These are phyloP conservation scores for Vesta saturnalis DNA, from an alignment of 2,888 invertebrate species.

Conservation along the genomic window DNA sequence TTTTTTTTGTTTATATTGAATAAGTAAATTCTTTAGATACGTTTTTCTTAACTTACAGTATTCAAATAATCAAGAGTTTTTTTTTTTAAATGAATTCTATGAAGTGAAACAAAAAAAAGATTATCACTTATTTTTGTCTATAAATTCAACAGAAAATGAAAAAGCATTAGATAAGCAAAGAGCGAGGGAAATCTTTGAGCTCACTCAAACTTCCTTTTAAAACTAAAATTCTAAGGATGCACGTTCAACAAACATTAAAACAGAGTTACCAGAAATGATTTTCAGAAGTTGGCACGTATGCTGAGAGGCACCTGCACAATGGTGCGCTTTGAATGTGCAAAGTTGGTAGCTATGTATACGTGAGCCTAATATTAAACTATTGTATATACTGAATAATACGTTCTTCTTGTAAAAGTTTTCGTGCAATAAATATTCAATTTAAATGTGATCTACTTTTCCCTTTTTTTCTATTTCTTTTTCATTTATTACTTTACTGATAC, in stretches of 20 bases:
- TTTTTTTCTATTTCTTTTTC: not conserved
- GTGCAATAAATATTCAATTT: slow-evolving; percentile 27
- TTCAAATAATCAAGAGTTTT: too few relatives aligned
- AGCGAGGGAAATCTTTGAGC: slow-evolving; percentile 11
- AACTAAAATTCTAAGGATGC: slow-evolving; percentile 37
- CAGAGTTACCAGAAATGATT: slow-evolving; percentile 46
- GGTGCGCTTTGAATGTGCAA: slow-evolving; percentile 48
- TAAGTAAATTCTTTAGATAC: too few relatives aligned
- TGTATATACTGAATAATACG: slow-evolving; percentile 28
- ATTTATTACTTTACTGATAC: too few relatives aligned
- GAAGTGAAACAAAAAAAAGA: not conserved
- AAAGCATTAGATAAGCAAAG: slow-evolving; percentile 7
- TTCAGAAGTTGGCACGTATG: slow-evolving; percentile 48
- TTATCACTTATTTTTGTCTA: slow-evolving; percentile 19
- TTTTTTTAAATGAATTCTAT: too few relatives aligned
- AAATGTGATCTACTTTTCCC: not conserved
- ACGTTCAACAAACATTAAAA: slow-evolving; percentile 51
- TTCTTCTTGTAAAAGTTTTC: slow-evolving; percentile 26
- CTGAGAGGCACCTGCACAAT: slow-evolving; percentile 45
- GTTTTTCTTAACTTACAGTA: too few relatives aligned
- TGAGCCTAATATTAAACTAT: slow-evolving; percentile 46
- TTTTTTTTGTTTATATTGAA: too few relatives aligned
- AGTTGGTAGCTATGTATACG: slow-evolving; percentile 49
- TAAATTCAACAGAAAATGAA: slow-evolving; percentile 3
- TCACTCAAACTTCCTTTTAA: slow-evolving; percentile 20